phyloP scores from a whole-genome alignment of 2,888 invertebrate genomes.

The Enoplolaimus lenunculus region DNA sequence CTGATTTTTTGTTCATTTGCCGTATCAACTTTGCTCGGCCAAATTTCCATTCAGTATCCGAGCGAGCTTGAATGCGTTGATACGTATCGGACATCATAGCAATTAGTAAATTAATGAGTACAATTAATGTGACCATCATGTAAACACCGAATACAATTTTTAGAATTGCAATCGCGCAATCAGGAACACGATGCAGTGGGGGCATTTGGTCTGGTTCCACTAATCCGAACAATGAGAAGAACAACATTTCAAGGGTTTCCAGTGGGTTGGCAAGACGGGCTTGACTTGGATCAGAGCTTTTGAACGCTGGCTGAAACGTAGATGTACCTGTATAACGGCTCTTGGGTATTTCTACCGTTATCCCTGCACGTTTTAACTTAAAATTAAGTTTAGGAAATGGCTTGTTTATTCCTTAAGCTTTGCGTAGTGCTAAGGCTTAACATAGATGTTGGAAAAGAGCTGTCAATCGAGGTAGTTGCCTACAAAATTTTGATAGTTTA shows the following conservation, averaged over 20 bases:
- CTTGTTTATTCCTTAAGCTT: no score
- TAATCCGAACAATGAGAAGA: conserved; percentile 93
- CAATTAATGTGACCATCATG: conserved; percentile 92
- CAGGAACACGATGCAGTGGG: conserved; percentile 44
- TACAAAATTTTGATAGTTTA: no score
- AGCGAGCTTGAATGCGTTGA: conserved; percentile 96
- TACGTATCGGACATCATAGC: conserved; percentile 99
- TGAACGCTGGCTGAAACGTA: conserved; percentile 12
- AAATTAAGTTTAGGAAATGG: no score
- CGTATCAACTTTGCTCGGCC: conserved; percentile 92
- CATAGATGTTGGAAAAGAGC: no score
- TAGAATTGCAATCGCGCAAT: conserved; percentile 38
- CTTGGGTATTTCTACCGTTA: no score
- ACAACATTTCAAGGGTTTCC: conserved; percentile 86
- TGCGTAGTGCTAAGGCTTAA: no score
- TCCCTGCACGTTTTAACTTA: no score
- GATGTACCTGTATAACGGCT: no score
- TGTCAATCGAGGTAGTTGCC: no score
- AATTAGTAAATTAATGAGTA: conserved; percentile 94
- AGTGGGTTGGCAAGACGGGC: conserved; percentile 36
- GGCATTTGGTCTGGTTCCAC: conserved; percentile 52
- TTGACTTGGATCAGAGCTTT: not conserved
- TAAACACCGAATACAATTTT: conserved; percentile 74
- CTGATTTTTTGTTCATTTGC: conserved; percentile 91
- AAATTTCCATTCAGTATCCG: conserved; percentile 99